These are phyloP conservation scores for Bellardia pandia DNA, from an alignment of 2,888 invertebrate genomes.

Conservation along the genomic window DNA sequence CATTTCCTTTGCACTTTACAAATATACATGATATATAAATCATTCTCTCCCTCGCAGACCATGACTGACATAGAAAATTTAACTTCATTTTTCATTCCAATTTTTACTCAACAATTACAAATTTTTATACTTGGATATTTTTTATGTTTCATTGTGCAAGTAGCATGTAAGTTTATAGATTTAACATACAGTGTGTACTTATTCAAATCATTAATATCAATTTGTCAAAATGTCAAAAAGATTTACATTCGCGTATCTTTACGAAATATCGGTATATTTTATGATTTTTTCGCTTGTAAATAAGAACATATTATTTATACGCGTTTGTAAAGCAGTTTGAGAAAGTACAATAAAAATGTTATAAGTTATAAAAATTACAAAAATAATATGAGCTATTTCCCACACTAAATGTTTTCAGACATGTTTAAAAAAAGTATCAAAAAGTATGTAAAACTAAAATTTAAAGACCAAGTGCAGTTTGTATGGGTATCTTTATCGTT, in stretches of 20 bases:
- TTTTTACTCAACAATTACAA: not conserved
- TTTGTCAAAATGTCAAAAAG: conserved; percentile 51
- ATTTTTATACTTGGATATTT: conserved; percentile 1
- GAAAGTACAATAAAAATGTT: too few species aligned
- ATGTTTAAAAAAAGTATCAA: too few species aligned
- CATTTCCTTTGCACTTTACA: too few species aligned
- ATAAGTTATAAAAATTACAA: too few species aligned
- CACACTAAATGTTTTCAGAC: too few species aligned
- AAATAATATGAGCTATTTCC: too few species aligned
- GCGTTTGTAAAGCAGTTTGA: too few species aligned
- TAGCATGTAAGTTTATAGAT: not conserved
- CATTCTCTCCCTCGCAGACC: not conserved
- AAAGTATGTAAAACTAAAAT: too few species aligned
- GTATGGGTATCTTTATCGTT: too few species aligned
- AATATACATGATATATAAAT: not conserved
- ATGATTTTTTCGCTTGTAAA: too few species aligned
- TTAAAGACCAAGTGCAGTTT: too few species aligned
- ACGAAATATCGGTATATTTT: not conserved
- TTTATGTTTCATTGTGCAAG: not conserved
- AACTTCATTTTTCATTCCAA: conserved; percentile 45
- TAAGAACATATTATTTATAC: too few species aligned
- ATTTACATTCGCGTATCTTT: conserved; percentile 13
- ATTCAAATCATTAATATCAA: conserved; percentile 52
- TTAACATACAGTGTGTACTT: conserved; percentile 24
- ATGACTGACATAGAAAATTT: not conserved